Conservation (phyloP, 1,140 invertebrate genomes). For the Dendroctonus valens region DNA sequence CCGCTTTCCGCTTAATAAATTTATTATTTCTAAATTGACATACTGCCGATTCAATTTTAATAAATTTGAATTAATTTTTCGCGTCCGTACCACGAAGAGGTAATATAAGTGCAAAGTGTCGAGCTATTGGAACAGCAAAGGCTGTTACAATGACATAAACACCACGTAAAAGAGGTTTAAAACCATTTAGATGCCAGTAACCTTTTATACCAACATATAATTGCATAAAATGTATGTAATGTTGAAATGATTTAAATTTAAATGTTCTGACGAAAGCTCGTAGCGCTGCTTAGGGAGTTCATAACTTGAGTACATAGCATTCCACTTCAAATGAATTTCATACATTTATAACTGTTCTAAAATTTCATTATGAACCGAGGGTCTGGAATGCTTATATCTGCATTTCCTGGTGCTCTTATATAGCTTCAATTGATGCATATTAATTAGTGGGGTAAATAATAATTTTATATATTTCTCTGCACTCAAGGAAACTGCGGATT, state of each 20-base stretch:
- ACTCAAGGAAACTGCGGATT: no score
- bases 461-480: no score
- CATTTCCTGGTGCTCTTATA: no score
- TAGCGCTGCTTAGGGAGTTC: no score
- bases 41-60: constrained; percentile 5
- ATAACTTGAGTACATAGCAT: no score
- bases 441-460: no score
- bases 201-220: constrained; percentile 5
- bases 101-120: constrained; percentile 7
- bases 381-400: no score
- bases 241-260: no score
- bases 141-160: constrained; percentile 12
- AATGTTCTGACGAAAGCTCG: no score
- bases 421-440: no score
- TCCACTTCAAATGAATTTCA: not conserved
- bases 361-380: no score
- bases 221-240: not conserved
- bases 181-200: constrained; percentile 5
- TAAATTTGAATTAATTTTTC: constrained; percentile 14
- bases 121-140: not conserved
- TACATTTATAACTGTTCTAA: no score
- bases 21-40: constrained; percentile 10
- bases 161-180: constrained; percentile 1
- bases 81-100: not conserved
- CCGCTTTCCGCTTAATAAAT: not conserved